Conservation (phyloP, 2,797 vertebrate genomes). For the Hylomyscus alleni region DNA sequence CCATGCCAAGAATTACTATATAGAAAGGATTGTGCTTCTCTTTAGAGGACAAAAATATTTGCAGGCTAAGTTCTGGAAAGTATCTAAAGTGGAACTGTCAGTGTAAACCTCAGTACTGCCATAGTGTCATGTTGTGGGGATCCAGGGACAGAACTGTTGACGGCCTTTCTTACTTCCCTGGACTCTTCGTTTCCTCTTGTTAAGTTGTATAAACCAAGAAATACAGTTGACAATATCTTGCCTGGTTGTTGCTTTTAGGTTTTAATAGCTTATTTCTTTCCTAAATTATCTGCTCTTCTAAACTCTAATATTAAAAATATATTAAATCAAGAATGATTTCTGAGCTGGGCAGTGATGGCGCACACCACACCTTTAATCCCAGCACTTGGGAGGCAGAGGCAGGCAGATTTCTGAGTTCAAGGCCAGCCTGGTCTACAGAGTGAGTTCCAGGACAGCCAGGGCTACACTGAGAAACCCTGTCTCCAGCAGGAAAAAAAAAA, state of each 20-base stretch:
- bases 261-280: conserved; percentile 17
- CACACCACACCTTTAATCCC: too few species aligned
- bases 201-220: conserved; percentile 38
- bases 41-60: conserved; percentile 63
- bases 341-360: too few species aligned
- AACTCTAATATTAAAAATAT: background rate
- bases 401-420: too few species aligned
- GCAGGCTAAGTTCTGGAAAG: conserved; percentile 15
- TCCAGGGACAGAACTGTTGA: background rate
- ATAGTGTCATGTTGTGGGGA: background rate
- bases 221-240: conserved; percentile 26
- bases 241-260: conserved; percentile 49
- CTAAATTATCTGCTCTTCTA: conserved; percentile 43
- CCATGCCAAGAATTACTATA: background rate
- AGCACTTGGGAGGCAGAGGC: too few species aligned
- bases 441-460: too few species aligned
- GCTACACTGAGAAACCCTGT: too few species aligned
- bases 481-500: too few species aligned
- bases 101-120: conserved; percentile 55
- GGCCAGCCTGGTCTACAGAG: too few species aligned
- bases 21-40: conserved; percentile 65
- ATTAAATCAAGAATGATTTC: conserved; percentile 38
- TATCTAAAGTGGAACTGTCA: background rate
- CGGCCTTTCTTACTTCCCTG: background rate
- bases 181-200: conserved; percentile 12